These are phyloP conservation scores for Clamator glandarius DNA, from an alignment of 2,797 vertebrate genomes.

Conservation along the genomic window DNA sequence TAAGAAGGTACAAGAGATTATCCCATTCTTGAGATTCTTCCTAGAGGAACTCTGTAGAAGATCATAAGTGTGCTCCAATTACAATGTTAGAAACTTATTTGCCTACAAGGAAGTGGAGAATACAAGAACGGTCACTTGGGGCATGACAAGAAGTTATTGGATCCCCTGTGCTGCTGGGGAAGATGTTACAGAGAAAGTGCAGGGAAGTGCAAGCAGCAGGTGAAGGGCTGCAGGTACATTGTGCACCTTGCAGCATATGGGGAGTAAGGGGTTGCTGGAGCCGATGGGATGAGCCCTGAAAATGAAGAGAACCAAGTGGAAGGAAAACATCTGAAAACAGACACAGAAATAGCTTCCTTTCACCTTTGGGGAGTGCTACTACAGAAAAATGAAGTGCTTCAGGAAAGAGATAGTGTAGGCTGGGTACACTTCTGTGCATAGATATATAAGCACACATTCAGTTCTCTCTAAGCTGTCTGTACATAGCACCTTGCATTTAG, in stretches of 20 bases:
- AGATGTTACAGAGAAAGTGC: neutral
- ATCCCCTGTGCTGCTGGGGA: neutral
- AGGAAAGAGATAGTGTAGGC: neutral
- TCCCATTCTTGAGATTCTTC: neutral
- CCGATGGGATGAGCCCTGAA: neutral
- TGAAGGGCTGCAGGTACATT: neutral
- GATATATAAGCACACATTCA: neutral
- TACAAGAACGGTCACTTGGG: neutral
- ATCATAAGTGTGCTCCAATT: neutral
- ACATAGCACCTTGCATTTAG: neutral
- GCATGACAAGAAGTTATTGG: neutral
- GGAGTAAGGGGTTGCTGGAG: neutral
- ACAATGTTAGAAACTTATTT: neutral
- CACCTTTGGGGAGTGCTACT: fast-evolving
- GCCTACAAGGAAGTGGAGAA: neutral
- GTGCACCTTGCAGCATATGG: neutral
- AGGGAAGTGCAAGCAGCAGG: neutral
- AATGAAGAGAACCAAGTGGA: neutral
- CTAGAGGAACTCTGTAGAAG: neutral
- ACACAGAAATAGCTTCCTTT: neutral
- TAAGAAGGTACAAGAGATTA: neutral
- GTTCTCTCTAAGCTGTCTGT: neutral
- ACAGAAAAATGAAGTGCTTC: neutral
- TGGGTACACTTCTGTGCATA: neutral
- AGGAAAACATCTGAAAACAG: neutral